Evolutionary conservation across 2,888 invertebrate genomes (phyloP).

Genomic region (Eilema caniola): DNA sequence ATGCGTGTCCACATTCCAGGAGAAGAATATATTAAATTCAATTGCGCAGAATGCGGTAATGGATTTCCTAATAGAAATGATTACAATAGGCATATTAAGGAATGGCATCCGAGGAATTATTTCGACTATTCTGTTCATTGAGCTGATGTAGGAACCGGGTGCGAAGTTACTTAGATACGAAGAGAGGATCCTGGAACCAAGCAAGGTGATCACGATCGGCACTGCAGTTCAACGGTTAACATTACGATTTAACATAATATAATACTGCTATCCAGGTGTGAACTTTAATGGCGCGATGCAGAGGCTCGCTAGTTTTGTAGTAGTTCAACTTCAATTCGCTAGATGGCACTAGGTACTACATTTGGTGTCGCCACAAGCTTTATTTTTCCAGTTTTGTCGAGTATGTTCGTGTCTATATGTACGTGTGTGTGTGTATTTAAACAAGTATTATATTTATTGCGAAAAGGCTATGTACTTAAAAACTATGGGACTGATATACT

Average conservation of each 20-base stretch:
- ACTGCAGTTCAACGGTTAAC: too few species aligned
- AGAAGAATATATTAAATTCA: slow-evolving; percentile 55
- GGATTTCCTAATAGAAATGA: slow-evolving; percentile 61
- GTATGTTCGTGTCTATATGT: too few species aligned
- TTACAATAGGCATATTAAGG: slow-evolving; percentile 66
- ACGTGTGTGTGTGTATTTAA: too few species aligned
- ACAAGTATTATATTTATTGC: background rate
- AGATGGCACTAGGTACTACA: background rate
- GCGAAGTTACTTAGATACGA: background rate
- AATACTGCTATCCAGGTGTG: background rate
- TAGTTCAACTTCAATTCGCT: background rate
- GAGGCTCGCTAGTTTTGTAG: background rate
- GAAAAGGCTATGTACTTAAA: background rate
- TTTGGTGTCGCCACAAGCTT: background rate
- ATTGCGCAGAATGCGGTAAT: slow-evolving; percentile 65
- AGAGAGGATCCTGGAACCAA: background rate
- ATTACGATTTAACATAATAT: too few species aligned
- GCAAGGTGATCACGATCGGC: too few species aligned
- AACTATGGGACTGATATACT: background rate
- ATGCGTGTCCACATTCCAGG: slow-evolving; percentile 63
- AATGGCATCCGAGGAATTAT: slow-evolving; percentile 67
- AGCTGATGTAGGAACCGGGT: background rate
- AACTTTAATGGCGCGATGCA: background rate
- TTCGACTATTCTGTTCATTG: slow-evolving; percentile 53
- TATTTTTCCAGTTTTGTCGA: background rate